Evolutionary conservation across 2,113 vertebrate genomes (phyloP).

Genomic region (Drymodes brunneopygia): DNA sequence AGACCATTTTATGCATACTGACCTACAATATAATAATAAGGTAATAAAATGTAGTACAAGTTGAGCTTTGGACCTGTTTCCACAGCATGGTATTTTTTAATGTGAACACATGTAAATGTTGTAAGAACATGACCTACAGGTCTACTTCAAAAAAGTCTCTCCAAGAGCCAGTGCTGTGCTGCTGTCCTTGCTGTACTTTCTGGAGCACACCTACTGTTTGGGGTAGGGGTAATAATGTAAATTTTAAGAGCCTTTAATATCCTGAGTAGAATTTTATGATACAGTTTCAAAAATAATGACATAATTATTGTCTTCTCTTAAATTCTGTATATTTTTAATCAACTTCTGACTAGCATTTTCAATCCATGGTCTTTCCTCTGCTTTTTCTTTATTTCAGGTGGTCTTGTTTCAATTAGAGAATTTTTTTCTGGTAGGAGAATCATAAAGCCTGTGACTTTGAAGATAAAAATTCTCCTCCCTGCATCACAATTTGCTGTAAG

Average conservation of each 20-base stretch:
- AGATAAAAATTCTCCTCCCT: background rate
- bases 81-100: background rate
- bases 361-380: background rate
- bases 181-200: background rate
- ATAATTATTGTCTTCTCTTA: background rate
- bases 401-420: background rate
- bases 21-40: background rate
- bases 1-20: constrained; percentile 1
- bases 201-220: background rate
- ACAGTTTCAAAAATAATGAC: background rate
- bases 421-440: background rate
- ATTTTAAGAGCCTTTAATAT: background rate
- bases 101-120: background rate
- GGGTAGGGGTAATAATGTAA: background rate
- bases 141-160: background rate
- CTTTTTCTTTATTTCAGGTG: background rate
- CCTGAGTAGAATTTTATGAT: background rate
- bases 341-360: background rate
- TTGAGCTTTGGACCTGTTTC: background rate
- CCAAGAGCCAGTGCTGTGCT: background rate
- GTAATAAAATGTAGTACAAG: background rate
- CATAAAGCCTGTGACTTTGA: background rate
- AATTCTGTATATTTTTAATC: background rate
- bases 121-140: background rate
- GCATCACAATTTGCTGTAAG: background rate